These are phyloP conservation scores for Drosophila pseudotakahashii DNA, from an alignment of 2,888 invertebrate genomes.

Conservation along the genomic window DNA sequence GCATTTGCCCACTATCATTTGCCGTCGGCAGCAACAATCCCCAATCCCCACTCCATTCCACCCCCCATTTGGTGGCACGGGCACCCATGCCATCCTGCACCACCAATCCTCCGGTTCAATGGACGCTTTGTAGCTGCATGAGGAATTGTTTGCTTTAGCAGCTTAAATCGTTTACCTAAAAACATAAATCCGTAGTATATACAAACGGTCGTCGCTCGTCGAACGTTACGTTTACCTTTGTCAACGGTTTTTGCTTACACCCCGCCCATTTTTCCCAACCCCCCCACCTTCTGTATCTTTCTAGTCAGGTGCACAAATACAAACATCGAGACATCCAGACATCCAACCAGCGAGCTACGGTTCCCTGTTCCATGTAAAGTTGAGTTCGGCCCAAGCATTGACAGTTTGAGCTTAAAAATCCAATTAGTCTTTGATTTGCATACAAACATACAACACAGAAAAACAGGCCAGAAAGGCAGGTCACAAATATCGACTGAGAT, in stretches of 20 bases:
- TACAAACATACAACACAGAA: slow-evolving; percentile 67
- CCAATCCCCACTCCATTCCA: no score
- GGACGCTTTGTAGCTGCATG: slow-evolving; percentile 58
- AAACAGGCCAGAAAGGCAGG: slow-evolving; percentile 14
- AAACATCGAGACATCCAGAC: slow-evolving; percentile 35
- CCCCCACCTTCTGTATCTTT: slow-evolving; percentile 23
- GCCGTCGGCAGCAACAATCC: slow-evolving; percentile 10
- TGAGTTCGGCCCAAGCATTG: slow-evolving; percentile 62
- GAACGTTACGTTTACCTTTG: slow-evolving; percentile 72
- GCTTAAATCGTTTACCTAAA: slow-evolving; percentile 76
- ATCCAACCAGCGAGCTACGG: slow-evolving; percentile 13
- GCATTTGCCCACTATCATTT: slow-evolving; percentile 63
- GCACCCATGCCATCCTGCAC: not conserved
- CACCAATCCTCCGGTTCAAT: slow-evolving; percentile 55
- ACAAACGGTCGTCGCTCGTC: slow-evolving; percentile 41
- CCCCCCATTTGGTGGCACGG: not conserved
- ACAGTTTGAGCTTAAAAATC: slow-evolving; percentile 82
- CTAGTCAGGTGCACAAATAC: slow-evolving; percentile 73
- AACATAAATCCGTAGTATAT: slow-evolving; percentile 74
- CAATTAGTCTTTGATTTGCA: slow-evolving; percentile 82
- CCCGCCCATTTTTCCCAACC: slow-evolving; percentile 7
- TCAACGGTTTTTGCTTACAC: slow-evolving; percentile 68
- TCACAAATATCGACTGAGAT: not conserved
- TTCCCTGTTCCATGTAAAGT: slow-evolving; percentile 47
- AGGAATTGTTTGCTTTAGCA: slow-evolving; percentile 69